These are phyloP conservation scores for Paraplagusia blochii DNA, from an alignment of 2,113 vertebrate genomes.

Conservation along the genomic window DNA sequence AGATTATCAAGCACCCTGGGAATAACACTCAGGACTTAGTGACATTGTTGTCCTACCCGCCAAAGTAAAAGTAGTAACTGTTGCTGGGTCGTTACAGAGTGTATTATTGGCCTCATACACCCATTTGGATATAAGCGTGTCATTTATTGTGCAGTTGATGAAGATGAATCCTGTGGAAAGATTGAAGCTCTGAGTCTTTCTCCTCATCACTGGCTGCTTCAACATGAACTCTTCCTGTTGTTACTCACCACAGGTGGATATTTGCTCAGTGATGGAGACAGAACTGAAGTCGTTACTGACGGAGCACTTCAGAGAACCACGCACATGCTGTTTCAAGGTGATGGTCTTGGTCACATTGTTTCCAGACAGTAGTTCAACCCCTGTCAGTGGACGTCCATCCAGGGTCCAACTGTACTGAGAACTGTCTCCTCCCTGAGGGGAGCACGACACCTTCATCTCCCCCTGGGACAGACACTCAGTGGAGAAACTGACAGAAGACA, in stretches of 20 bases:
- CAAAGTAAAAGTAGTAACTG: neutral
- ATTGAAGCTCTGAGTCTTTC: neutral
- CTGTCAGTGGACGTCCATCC: slow-evolving; percentile 31
- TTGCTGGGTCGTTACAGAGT: slow-evolving; percentile 31
- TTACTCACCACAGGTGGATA: slow-evolving; percentile 53
- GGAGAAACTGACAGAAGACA: slow-evolving; percentile 30
- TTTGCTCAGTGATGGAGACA: fast-evolving
- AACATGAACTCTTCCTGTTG: neutral
- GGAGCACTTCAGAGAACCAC: slow-evolving; percentile 47
- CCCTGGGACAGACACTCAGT: slow-evolving; percentile 46
- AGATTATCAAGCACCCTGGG: too few relatives aligned
- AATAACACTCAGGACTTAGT: too few relatives aligned
- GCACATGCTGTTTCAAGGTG: slow-evolving; percentile 41
- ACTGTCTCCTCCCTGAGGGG: slow-evolving; percentile 38
- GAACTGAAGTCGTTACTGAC: slow-evolving; percentile 49
- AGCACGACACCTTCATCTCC: slow-evolving; percentile 43
- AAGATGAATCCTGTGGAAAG: slow-evolving; percentile 39
- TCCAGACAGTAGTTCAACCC: slow-evolving; percentile 21
- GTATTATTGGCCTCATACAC: slow-evolving; percentile 25
- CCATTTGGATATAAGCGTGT: slow-evolving; percentile 42
- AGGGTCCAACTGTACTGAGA: slow-evolving; percentile 60
- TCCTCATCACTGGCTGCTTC: neutral
- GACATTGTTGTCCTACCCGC: slow-evolving; percentile 44
- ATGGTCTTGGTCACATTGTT: slow-evolving; percentile 12
- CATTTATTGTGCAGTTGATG: slow-evolving; percentile 50